Conservation (phyloP, 2,888 invertebrate species). For the Sinopyrophorus schimmeli region DNA sequence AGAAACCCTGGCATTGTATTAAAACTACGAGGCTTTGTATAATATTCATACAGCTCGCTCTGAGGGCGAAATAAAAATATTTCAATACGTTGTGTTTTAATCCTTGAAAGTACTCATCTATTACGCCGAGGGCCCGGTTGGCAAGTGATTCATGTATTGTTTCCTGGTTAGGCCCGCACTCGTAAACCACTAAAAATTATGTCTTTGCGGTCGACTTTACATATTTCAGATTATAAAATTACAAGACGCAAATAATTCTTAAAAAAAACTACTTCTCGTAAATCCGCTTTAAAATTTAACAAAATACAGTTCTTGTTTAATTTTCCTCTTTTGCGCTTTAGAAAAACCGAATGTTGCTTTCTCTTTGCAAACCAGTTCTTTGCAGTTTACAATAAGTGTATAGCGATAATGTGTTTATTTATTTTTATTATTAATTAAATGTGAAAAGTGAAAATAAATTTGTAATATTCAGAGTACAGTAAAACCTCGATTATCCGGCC, state of each 20-base stretch:
- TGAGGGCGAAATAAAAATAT: constrained; percentile 53
- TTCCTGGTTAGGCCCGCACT: constrained; percentile 53
- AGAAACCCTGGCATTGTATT: constrained; percentile 41
- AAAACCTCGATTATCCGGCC: too few relatives aligned
- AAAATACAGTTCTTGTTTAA: too few relatives aligned
- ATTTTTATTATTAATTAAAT: too few relatives aligned
- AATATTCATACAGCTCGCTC: constrained; percentile 45
- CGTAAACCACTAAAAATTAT: constrained; percentile 55
- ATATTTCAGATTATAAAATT: constrained; percentile 31
- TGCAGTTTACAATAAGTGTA: too few relatives aligned
- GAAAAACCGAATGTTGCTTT: too few relatives aligned
- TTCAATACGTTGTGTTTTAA: constrained; percentile 57
- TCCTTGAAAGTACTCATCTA: constrained; percentile 56
- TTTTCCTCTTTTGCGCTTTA: too few relatives aligned
- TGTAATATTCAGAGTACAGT: too few relatives aligned
- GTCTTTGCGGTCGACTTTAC: constrained; percentile 47
- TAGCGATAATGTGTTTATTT: too few relatives aligned
- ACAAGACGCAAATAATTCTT: constrained; percentile 29
- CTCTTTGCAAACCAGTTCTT: too few relatives aligned
- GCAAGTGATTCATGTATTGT: constrained; percentile 56
- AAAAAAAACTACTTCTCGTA: too few relatives aligned
- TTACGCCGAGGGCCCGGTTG: constrained; percentile 43
- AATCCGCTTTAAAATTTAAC: too few relatives aligned
- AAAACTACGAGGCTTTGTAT: constrained; percentile 47
- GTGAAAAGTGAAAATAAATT: too few relatives aligned